Conservation (phyloP, 2,888 invertebrate genomes). For the Artemia sp. region DNA sequence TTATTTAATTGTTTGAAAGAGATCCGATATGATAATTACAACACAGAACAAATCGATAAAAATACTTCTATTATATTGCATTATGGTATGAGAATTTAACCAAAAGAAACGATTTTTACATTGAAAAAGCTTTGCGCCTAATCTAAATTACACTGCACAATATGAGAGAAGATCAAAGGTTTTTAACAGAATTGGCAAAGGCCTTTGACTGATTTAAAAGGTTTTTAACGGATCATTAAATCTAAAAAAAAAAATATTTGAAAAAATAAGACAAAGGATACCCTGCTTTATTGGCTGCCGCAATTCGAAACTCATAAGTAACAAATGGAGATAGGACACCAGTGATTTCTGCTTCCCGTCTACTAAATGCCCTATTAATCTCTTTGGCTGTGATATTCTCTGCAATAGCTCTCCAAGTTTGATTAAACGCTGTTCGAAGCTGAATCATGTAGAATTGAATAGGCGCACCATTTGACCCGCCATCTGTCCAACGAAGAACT, state of each 20-base stretch:
- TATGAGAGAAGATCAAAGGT: too few relatives aligned
- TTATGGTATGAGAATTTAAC: too few relatives aligned
- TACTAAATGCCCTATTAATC: conserved; percentile 48
- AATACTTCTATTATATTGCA: too few relatives aligned
- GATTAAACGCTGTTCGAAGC: conserved; percentile 70
- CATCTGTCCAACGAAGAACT: conserved; percentile 73
- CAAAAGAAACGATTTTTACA: too few relatives aligned
- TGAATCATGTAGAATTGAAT: conserved; percentile 60
- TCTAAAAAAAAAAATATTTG: conserved; percentile 56
- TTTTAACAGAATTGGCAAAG: too few relatives aligned
- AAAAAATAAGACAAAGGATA: background rate
- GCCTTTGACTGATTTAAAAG: too few relatives aligned
- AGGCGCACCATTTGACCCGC: conserved; percentile 61
- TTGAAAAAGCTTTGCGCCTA: too few relatives aligned
- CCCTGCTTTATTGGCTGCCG: conserved; percentile 51
- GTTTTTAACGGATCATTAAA: too few relatives aligned
- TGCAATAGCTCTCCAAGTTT: conserved; percentile 54
- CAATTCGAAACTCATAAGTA: conserved; percentile 70
- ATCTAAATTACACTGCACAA: too few relatives aligned
- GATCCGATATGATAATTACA: too few relatives aligned
- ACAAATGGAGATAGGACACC: conserved; percentile 67
- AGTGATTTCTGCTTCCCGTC: conserved; percentile 54
- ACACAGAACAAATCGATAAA: too few relatives aligned
- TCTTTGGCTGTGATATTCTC: conserved; percentile 47
- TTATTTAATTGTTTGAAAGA: too few relatives aligned